Evolutionary conservation across 2,113 vertebrate species (phyloP), one percentile per base, ranked within the genome.

Genomic region (Tylochromis polylepis): DNA sequence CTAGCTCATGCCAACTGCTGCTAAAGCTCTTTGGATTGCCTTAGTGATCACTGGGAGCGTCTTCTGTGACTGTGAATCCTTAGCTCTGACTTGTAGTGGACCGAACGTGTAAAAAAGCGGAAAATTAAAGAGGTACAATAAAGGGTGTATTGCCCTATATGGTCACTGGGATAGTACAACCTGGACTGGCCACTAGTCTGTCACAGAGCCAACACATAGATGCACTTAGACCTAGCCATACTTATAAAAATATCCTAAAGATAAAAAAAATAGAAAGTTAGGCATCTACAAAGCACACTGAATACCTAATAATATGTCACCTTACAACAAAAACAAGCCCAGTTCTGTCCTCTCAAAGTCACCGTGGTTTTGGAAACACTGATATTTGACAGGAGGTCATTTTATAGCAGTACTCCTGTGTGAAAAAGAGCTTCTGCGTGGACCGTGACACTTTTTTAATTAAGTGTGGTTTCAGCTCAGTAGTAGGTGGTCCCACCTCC

Each of bases 11-110:
- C 10, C 27, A 11, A 11, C 67, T 72, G 22, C 67, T 72, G 22
- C 34, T 46, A 46, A 8, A 49, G 15, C 43, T 49, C 43, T 49
- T 49, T 75, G 9, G 43, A 29, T 24, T 12, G 15, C 15, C 3
- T 29, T 0, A 20, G 41, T 0, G 38, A 75, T 18, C 24, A 29
- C 0, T 49, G 67, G 24, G 2, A 9, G 1, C 24, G 3, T 49
- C 70, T 75, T 75, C 67, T 49, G 67, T 1, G 20, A 11, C 70
- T 75, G 36, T 43, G 5, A 6, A 27, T 34, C 8, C 15, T 3
- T 16, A 46, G 18, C 43, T 24, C 0, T 79, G 4, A 79, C 53
- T 8, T 24, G 3, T 57, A 41, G n/a, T 57, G 36, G n/a, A 38
- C 53, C 41, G 0, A 38, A 57, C 41, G 5, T 6, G 27, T 31